Evolutionary conservation across 2,888 invertebrate species (phyloP).

Genomic region (Dryomyza anilis): DNA sequence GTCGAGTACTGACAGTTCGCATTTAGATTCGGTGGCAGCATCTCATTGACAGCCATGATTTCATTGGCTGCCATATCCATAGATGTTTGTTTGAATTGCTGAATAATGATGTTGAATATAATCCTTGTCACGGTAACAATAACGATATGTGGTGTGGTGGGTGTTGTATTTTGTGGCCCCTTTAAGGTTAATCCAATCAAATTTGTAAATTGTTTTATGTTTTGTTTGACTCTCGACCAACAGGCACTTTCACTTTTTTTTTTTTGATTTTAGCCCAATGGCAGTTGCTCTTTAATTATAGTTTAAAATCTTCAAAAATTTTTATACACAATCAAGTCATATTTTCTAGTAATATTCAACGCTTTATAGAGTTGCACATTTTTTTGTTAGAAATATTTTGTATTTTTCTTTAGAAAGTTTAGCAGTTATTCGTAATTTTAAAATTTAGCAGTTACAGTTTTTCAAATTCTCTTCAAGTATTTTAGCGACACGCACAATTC

Average conservation of each 20-base stretch:
- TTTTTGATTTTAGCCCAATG: not conserved
- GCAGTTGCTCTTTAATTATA: not conserved
- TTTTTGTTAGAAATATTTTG: not conserved
- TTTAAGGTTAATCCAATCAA: no score
- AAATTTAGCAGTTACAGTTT: not conserved
- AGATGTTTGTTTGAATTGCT: slow-evolving; percentile 12
- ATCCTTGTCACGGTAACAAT: not conserved
- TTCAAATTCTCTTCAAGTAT: no score
- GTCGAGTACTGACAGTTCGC: slow-evolving; percentile 61
- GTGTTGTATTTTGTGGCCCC: not conserved
- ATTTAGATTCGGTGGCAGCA: slow-evolving; percentile 51
- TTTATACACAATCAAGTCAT: not conserved
- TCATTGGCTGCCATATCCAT: slow-evolving; percentile 39
- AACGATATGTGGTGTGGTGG: not conserved
- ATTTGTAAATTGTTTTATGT: no score
- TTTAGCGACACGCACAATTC: no score
- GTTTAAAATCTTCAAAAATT: not conserved
- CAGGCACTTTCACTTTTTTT: slow-evolving; percentile 51
- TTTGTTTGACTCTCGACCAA: no score
- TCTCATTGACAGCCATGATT: slow-evolving; percentile 57
- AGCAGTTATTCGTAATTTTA: not conserved
- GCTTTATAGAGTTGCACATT: no score
- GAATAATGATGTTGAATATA: not conserved
- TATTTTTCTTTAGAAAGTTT: not conserved
- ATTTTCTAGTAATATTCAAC: not conserved